Base-by-base conservation (phyloP, 2,888 invertebrate species). In the Choreutis nemorana region DNA sequence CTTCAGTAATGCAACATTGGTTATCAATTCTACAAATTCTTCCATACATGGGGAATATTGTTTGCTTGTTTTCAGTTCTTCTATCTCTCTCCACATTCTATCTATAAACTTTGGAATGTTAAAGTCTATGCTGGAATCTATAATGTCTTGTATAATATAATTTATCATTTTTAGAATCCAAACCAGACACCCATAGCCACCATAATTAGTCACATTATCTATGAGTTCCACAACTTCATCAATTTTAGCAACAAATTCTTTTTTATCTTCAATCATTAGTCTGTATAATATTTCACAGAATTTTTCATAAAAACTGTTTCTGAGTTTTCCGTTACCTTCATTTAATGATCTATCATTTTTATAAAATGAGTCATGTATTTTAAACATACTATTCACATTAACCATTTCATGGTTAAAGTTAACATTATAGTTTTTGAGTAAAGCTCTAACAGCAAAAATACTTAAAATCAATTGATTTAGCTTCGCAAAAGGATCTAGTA, bases 101-200 rank as follows among this genome's bases (percentile, higher is more conserved):
- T 54, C 50, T 23, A 78, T 46, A 36, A 73, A 71, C 27, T 50
- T 39, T 22, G 40, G 31, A 24, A 66, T 36, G 39, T 67, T 48
- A 33, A 64, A 65, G 14, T 51, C 50, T 2, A 26, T 39, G 7
- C 37, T 28, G 2, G 48, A 31, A 13, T 45, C 33, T n/a, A 43
- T 29, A 7, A 55, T 31, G 15, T 68, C 33, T 7, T 53, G 44
- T 4, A 77, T 23, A 3, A 68, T 48, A 33, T 46, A 45, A 35
- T 66, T 65, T 4, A 60, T 44, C 16, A 77, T 66, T 40, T 55
- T 61, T 16, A 81, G 39, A 22, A 75, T 57, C 58, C 65, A 66
- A 45, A 61, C 58, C 1, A 81, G 37, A 32, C 75, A 77, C 1
- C 70, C 72, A 46, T 72, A 67, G 2, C 81, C 81, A 27, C 81